Evolutionary conservation across 2,797 vertebrate species (phyloP).

Genomic region (Pipistrellus nathusii): DNA sequence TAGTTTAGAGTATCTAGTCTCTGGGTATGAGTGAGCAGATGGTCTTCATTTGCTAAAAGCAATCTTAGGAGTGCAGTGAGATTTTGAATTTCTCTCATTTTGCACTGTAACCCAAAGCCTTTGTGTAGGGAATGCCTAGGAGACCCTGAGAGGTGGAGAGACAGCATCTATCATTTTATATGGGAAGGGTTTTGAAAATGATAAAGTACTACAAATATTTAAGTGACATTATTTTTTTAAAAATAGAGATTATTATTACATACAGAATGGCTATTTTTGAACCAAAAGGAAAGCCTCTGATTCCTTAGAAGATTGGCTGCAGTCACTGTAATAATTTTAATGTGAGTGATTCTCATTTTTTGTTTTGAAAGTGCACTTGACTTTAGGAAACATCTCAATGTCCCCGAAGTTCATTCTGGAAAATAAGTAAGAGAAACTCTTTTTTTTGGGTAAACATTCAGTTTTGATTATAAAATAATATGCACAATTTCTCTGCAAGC

Average conservation of each 20-base stretch:
- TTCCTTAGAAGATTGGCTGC: not conserved
- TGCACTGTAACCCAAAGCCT: not conserved
- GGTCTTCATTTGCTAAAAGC: not conserved
- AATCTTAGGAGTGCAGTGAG: not conserved
- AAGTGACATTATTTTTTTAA: not conserved
- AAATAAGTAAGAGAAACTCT: not conserved
- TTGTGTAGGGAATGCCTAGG: not conserved
- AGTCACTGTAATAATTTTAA: not conserved
- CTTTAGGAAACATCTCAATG: not conserved
- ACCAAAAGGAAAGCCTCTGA: not conserved
- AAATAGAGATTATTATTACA: not conserved
- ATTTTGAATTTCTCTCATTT: not conserved
- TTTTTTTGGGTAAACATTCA: not conserved
- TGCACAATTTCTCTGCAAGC: conserved; percentile 7
- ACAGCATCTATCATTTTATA: not conserved
- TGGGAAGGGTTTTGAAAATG: conserved; percentile 12
- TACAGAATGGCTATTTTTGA: not conserved
- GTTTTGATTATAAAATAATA: not conserved
- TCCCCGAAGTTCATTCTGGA: not conserved
- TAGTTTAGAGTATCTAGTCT: not conserved
- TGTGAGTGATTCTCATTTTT: not conserved
- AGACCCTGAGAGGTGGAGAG: not conserved
- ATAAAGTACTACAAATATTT: not conserved
- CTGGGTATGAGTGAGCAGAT: not conserved
- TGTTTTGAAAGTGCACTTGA: not conserved